Percentiles rank a stretch among this genome's conserved stretches.
phyloP scores from a whole-genome alignment of 2,888 invertebrate species.

The Pogonocherus hispidulus region DNA sequence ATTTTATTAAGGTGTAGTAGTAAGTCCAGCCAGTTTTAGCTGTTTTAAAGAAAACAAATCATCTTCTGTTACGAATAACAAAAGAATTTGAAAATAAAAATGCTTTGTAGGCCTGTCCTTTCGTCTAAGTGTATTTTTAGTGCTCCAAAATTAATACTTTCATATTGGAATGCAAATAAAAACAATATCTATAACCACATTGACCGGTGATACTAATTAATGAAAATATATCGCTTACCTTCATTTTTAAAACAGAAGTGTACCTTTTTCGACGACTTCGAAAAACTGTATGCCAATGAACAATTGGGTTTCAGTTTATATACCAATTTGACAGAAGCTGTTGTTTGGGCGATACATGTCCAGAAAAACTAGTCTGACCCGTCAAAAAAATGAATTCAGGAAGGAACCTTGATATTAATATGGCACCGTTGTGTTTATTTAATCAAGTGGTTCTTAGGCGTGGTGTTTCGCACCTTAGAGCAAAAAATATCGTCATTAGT shows the following conservation, averaged over 20 bases:
- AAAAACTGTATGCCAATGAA: constrained; percentile 51
- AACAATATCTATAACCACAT: no score
- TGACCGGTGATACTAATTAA: no score
- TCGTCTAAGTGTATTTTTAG: no score
- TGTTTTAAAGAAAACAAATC: no score
- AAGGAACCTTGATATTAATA: constrained; percentile 38
- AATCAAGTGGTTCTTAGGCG: constrained; percentile 34
- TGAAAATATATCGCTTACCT: constrained; percentile 49
- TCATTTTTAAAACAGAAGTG: constrained; percentile 43
- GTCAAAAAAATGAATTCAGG: constrained; percentile 36
- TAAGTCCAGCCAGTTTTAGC: no score
- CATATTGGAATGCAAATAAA: no score
- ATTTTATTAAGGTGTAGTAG: no score
- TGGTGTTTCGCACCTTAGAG: constrained; percentile 23
- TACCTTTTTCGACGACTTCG: constrained; percentile 53
- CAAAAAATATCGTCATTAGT: constrained; percentile 10
- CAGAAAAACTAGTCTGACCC: constrained; percentile 17
- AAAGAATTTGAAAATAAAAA: no score
- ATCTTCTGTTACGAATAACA: no score
- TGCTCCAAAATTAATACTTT: no score
- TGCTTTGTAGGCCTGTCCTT: no score
- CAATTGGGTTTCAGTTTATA: constrained; percentile 38
- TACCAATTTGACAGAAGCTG: constrained; percentile 34
- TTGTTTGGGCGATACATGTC: constrained; percentile 29
- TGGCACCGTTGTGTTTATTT: constrained; percentile 16